Conservation (phyloP, 1,140 invertebrate genomes). For the Stegodyphus mimosarum region DNA sequence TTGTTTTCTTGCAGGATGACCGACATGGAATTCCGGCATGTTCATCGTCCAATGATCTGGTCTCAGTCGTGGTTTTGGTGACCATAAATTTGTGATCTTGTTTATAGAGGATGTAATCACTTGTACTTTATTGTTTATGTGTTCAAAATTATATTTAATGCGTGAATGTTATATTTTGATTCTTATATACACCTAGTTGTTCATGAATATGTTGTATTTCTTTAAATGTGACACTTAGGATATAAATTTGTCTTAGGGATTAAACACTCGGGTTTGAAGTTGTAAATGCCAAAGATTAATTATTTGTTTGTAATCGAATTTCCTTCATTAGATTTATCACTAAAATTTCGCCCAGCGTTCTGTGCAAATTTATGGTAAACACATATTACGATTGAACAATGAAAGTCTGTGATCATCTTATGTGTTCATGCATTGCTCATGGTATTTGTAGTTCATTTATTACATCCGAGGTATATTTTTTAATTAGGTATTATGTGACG, state of each 20-base stretch:
- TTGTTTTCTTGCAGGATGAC: slow-evolving; percentile 22
- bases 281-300: not conserved
- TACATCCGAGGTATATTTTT: no score
- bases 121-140: not conserved
- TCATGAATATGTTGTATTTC: slow-evolving; percentile 5
- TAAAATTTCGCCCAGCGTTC: no score
- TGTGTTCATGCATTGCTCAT: slow-evolving; percentile 12
- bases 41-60: slow-evolving; percentile 45
- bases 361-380: not conserved
- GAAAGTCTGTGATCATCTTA: slow-evolving; percentile 1
- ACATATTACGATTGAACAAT: not conserved
- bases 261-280: not conserved
- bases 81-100: slow-evolving; percentile 34
- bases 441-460: not conserved
- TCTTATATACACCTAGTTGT: slow-evolving; percentile 30
- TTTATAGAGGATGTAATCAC: no score
- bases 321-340: no score
- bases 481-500: no score
- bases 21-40: slow-evolving; percentile 19
- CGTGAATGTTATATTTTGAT: not conserved
- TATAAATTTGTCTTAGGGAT: not conserved
- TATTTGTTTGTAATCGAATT: not conserved
- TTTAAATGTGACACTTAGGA: not conserved
- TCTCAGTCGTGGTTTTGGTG: slow-evolving; percentile 7
- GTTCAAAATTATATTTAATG: not conserved